phyloP scores from a whole-genome alignment of 2,113 vertebrate species.

The Zosterops japonicus region DNA sequence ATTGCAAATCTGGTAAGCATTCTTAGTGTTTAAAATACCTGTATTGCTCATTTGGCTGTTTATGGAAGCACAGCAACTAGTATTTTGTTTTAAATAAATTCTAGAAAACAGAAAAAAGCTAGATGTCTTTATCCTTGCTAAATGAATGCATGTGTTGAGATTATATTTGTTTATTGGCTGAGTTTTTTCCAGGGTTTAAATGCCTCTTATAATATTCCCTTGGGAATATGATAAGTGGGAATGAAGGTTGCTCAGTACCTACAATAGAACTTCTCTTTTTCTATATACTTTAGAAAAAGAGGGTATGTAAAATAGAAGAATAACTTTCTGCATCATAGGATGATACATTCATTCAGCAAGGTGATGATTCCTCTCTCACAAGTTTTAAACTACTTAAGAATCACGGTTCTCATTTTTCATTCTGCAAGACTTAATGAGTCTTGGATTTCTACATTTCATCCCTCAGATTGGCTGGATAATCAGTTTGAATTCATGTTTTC shows the following conservation, averaged over 20 bases:
- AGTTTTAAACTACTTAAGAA: background rate
- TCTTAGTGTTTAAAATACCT: background rate
- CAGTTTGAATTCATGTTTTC: background rate
- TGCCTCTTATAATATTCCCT: background rate
- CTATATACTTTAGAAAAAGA: background rate
- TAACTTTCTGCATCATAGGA: background rate
- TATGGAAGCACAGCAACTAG: background rate
- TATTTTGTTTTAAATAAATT: background rate
- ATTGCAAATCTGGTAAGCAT: constrained; percentile 95
- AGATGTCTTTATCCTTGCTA: background rate
- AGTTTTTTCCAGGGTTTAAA: background rate
- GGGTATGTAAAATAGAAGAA: background rate
- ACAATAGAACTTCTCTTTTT: background rate
- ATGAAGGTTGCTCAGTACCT: background rate
- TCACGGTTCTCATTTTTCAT: background rate
- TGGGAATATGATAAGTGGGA: background rate
- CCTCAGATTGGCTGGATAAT: background rate
- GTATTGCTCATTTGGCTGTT: background rate
- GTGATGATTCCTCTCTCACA: background rate
- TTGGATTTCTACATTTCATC: background rate
- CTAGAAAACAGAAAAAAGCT: background rate
- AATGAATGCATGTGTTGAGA: background rate
- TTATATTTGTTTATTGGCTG: background rate
- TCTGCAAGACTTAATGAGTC: background rate
- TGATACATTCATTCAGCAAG: background rate